phyloP scores from a whole-genome alignment of 2,888 invertebrate genomes.

The Helobdella robusta region DNA sequence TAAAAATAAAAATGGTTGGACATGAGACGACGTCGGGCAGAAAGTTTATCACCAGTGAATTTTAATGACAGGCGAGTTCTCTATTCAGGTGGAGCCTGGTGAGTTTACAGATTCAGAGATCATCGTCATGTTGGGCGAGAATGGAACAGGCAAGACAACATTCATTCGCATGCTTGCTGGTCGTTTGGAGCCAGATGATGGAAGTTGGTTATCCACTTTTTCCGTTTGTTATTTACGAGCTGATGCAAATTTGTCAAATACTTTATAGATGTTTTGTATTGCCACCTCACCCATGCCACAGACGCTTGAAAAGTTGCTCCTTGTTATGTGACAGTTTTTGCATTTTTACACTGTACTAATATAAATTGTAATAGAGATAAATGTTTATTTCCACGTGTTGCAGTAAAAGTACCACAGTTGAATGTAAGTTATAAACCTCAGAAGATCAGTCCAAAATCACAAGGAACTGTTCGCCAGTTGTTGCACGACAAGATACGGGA shows the following conservation, averaged over 20 bases:
- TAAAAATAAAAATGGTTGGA: too few relatives aligned
- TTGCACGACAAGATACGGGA: slow-evolving; percentile 93
- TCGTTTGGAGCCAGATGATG: slow-evolving; percentile 77
- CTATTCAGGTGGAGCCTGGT: slow-evolving; percentile 56
- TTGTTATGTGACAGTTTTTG: too few relatives aligned
- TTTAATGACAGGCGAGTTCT: slow-evolving; percentile 37
- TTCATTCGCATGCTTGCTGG: slow-evolving; percentile 97
- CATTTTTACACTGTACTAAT: too few relatives aligned
- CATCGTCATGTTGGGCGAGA: slow-evolving; percentile 83
- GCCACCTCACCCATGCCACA: too few relatives aligned
- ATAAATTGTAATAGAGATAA: too few relatives aligned
- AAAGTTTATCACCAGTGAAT: too few relatives aligned
- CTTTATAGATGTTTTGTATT: too few relatives aligned
- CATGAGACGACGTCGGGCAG: too few relatives aligned
- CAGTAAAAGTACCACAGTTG: slow-evolving; percentile 70
- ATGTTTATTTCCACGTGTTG: too few relatives aligned
- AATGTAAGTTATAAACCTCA: slow-evolving; percentile 99
- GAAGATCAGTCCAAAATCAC: slow-evolving; percentile 95
- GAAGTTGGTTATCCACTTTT: slow-evolving; percentile 51
- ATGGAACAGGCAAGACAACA: slow-evolving; percentile 98
- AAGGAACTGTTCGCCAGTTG: slow-evolving; percentile 79
- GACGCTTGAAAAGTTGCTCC: too few relatives aligned
- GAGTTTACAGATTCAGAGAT: slow-evolving; percentile 99
- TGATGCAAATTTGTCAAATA: too few relatives aligned
- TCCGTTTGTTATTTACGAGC: not conserved